Evolutionary conservation across 2,888 invertebrate genomes (phyloP), one percentile per base, ranked within the genome.

Genomic region (Urechis unicinctus): DNA sequence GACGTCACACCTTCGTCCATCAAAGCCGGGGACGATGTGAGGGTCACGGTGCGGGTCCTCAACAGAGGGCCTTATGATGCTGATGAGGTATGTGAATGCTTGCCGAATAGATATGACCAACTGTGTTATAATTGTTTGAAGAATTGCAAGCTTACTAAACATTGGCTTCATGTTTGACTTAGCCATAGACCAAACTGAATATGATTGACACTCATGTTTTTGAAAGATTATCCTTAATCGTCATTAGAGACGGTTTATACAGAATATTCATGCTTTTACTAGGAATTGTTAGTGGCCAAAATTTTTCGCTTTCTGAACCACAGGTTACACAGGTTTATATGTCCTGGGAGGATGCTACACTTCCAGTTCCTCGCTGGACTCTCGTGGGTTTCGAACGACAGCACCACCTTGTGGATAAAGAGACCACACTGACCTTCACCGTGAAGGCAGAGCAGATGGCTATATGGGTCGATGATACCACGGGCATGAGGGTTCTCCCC

Each of bases 61-160:
- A 75, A 75, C 59, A 56, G 28, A 3, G 74, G 73, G 45, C 51
- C 56, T 5, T 59, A 62, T 46, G 65, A 65, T 57, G 64, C 71
- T 3, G 70, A 73, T 57, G 74, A 74, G 70, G 74, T 74, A 56
- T 58, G 53, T 6, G n/a, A n/a, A n/a, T n/a, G n/a, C n/a, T n/a
- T n/a, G n/a, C n/a, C n/a, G n/a, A n/a, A n/a, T n/a, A n/a, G n/a
- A n/a, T n/a, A n/a, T n/a, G n/a, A n/a, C n/a, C n/a, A n/a, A n/a
- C 31, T 36, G 36, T 17, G 17, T 36, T 36, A 13, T 13, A 36
- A 17, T 36, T 36, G 17, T 36, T 17, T 36, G 9, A 36, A 9
- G 9, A 9, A 9, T 36, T 17, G 9, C 9, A 36, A 9, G 17
- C 17, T 36, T 13, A 17, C 9, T 13, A 17, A 17, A 36, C 9